Base-by-base conservation (phyloP, 2,888 invertebrate species). In the Polymixis lichenea region DNA sequence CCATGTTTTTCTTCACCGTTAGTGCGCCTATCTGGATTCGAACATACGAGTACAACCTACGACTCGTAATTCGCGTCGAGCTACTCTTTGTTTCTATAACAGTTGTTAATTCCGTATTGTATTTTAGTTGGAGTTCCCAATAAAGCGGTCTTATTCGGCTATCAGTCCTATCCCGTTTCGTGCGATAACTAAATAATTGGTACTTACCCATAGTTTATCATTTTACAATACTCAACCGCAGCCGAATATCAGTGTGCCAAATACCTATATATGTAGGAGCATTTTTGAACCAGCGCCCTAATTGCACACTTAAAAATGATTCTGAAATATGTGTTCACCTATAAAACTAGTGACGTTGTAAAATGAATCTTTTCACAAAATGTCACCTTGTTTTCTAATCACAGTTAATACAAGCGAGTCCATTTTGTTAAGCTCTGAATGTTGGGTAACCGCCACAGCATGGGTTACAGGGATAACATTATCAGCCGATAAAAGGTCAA, bases 401-500 rank as follows among this genome's bases (percentile, higher is more conserved):
- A 28, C 4, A 32, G 8, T 51, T 68, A 38, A 6, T 11, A 25
- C 15, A 9, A 43, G 22, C 8, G 22, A 49, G 25, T 17, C 25
- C n/a, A 66, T 51, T 71, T 70, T 5, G 5, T 15, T 32, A 13
- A 43, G 13, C 17, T 68, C 17, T 17, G 43, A 53, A 43, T 17
- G 2, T 51, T 51, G 32, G 51, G 13, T 17, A 19, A 46, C 22
- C 6, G 13, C 1, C 51, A 22, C 8, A 25, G 2, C 9, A 38
- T n/a, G 3, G 1, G 25, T 25, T 49, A 71, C 19, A 71, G 19
- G 46, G 53, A 82, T 71, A 66, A 60, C n/a, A 61, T 25, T 66
- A 73, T 80, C 74, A 73, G n/a, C 5, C 46, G 19, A 66, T 66
- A 49, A 53, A n/a, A 38, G 5, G 9, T 22, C 13, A 61, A 51